Evolutionary conservation across 2,888 invertebrate species (phyloP), one percentile per base, ranked within the genome.

Genomic region (Leucoma salicis): DNA sequence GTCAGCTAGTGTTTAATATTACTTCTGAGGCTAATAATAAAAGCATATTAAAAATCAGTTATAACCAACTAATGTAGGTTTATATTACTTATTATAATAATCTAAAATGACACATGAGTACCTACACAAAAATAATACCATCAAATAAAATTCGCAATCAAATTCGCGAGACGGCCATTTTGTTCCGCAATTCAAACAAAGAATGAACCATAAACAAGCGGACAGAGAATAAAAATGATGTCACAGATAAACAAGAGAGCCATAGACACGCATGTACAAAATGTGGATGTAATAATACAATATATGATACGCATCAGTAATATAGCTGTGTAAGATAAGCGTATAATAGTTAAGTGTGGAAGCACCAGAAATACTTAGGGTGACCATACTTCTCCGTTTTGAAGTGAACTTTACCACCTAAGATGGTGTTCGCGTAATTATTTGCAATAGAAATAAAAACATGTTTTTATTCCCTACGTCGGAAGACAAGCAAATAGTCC

Each of bases 241-340:
- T 46, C 42, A 34, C 27, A 57, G 51, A 62, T 57, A 51, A 57
- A 44, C 28, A 46, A 48, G 42, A 47, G 6, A 36, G 43, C 57
- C 53, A 40, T 45, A 57, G 43, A 38, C 46, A 43, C 42, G 24
- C 41, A 36, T 46, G 27, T 34, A 24, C 44, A 39, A 32, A 43
- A 39, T 35, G 43, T 41, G 38, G 31, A 33, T 46, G 51, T 64
- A 65, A 60, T 53, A 49, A 60, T 57, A 62, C 46, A 45, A 41
- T 48, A 25, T 39, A 53, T 60, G 66, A 60, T 54, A 58, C 16
- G 49, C 50, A 54, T 53, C 57, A 60, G 55, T 55, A 52, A 57
- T 50, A 54, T 57, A 53, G 58, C 35, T 42, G 33, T 42, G 48
- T 42, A 31, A 58, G 58, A 61, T 61, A 44, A 44, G 31, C 33